Base-by-base conservation (phyloP, 1,140 invertebrate species). In the Thaumetopoea pityocampa region DNA sequence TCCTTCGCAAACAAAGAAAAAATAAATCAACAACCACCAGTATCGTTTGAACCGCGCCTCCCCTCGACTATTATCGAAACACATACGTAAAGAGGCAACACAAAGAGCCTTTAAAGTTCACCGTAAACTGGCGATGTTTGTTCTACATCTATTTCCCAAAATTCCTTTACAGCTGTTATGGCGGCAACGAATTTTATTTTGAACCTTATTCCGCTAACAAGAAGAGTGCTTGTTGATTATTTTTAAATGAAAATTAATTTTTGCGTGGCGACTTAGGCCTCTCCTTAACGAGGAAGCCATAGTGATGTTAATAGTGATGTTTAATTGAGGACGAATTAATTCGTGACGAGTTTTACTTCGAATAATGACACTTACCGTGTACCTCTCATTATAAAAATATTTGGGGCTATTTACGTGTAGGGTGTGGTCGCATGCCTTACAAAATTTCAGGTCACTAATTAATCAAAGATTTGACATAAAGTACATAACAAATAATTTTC, bases 1-100 rank as follows among this genome's bases (percentile, higher is more conserved):
- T 61, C 60, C 52, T 59, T 53, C 43, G 54, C 64, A 67, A 76
- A 76, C 71, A 72, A 76, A 76, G 68, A 70, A 69, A 66, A 55
- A 70, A 76, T 76, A 76, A 72, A 76, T 76, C 71, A 76, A 53
- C 33, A 53, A 47, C 22, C 17, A 17, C 61, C 57, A 60, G 6
- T 7, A 0, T 27, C 51, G 36, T 12, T 7, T 36, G 67, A 45
- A 3, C 50, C 36, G 4, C 59, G 51, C 23, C 30, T 24, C 50
- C 57, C 46, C 53, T 36, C 41, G 26, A 29, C 3, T n/a, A 43
- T 19, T 6, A 30, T 24, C 26, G 6, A 41, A 30, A 51, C 40
- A 29, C 42, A 24, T 58, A 17, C 30, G 59, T 61, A 44, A 33
- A 15, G 30, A 40, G 26, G 38, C 29, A 7, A 44, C 54, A 76